These are phyloP conservation scores for Chromis chromis DNA, from an alignment of 2,797 vertebrate genomes.

Conservation along the genomic window DNA sequence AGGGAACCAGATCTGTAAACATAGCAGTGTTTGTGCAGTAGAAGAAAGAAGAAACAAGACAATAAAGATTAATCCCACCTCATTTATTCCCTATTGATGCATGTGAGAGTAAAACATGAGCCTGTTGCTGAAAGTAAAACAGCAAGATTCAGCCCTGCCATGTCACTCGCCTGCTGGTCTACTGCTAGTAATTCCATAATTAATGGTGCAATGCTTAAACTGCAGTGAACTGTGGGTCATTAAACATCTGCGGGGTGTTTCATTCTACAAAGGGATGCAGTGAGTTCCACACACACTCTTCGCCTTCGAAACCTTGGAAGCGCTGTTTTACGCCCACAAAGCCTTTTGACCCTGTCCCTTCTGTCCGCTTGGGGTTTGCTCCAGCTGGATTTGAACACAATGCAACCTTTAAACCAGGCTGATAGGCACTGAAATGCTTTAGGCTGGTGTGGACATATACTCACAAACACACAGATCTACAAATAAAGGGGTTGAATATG, in stretches of 20 bases:
- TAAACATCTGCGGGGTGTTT: slow-evolving; percentile 49
- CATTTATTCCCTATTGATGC: neutral
- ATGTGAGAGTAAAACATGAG: slow-evolving; percentile 16
- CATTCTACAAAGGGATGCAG: slow-evolving; percentile 24
- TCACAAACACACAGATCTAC: neutral
- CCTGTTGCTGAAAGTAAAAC: slow-evolving; percentile 1
- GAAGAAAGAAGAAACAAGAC: slow-evolving; percentile 20
- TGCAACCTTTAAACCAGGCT: slow-evolving; percentile 33
- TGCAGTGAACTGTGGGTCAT: slow-evolving; percentile 21
- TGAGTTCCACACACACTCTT: slow-evolving; percentile 12
- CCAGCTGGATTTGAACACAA: slow-evolving; percentile 47
- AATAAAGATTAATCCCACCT: neutral
- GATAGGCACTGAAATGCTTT: slow-evolving; percentile 15
- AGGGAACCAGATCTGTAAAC: slow-evolving; percentile 2
- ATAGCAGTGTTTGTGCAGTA: slow-evolving; percentile 1
- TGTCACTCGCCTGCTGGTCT: neutral
- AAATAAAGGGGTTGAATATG: neutral
- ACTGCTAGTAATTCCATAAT: slow-evolving; percentile 23
- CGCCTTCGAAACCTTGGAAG: slow-evolving; percentile 22
- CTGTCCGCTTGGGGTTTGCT: slow-evolving; percentile 16
- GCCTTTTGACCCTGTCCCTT: slow-evolving; percentile 28
- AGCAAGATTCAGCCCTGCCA: neutral
- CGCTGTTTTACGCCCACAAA: slow-evolving; percentile 28
- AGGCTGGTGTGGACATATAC: neutral
- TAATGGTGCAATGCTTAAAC: slow-evolving; percentile 24